Evolutionary conservation across 2,888 invertebrate genomes (phyloP), one percentile per base, ranked within the genome.

Genomic region (Heliconius aoede): DNA sequence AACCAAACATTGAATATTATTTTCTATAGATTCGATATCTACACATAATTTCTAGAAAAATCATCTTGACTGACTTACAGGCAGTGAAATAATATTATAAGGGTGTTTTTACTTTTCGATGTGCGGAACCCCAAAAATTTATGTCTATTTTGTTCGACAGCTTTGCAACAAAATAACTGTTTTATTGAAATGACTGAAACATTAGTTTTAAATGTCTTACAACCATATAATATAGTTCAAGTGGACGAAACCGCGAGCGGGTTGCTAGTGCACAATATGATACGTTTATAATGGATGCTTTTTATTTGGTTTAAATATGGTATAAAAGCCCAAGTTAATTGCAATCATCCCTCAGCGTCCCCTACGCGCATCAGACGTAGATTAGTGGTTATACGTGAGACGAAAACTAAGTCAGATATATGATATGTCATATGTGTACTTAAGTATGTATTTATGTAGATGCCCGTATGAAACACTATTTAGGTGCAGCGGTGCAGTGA

Each of bases 281-380:
- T 18, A 46, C 18, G 46, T 46, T 21, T 46, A 7, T n/a, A 55
- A 55, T 3, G 55, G 0, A 0, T n/a, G n/a, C 9, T 55, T 21
- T 28, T n/a, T 32, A n/a, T 62, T 9, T 32, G 3, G 8, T 62
- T 5, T 68, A 68, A 51, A 51, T 68, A 11, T 30, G 51, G 51
- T 13, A 68, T 68, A 68, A 68, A 51, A 30, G 30, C n/a, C 0
- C 51, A 30, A 51, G 68, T 30, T 68, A 51, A 55, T 68, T 51
- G 68, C 68, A 68, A 68, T 68, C 68, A 55, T 68, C 51, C 30
- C 51, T 68, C 51, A 68, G 32, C 32, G 51, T 46, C 68, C 51
- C 68, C 46, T 40, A 40, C 51, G 30, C 51, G 51, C 51, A 51
- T 68, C 68, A 30, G n/a, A 36, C 64, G 64, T 64, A 64, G 64